Base-by-base conservation (phyloP, 1,140 invertebrate species). In the Halesus radiatus region DNA sequence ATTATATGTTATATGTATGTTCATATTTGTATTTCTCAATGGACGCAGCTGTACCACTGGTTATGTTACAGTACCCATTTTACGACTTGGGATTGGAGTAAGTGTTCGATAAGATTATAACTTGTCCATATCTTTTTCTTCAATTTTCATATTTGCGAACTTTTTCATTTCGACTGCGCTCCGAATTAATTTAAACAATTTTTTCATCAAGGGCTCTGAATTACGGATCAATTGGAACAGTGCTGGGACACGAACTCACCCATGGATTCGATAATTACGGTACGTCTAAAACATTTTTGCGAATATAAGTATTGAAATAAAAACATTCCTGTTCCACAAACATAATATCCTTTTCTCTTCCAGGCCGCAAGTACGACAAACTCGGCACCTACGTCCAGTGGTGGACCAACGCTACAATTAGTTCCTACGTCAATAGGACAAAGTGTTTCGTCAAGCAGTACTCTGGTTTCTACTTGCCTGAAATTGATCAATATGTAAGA, bases 381-480 rank as follows among this genome's bases (percentile, higher is more conserved):
- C 87, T 92, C 79, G 95, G 95, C 0, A 94, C 96, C 85, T 87
- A 94, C 53, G 87, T 92, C 8, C 92, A 94, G 78, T 98, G 97
- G 96, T 99, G 98, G 97, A 93, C 93, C 4, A 93, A 95, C 80
- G 85, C 89, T n/a, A 95, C 94, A 0, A 92, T 94, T 29, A 82
- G 87, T 0, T 88, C 87, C 18, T 96, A 94, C 80, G 90, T 93
- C 52, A 91, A 95, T 45, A 93, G 93, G 82, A 93, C 95, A 0
- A 88, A 95, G 78, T 99, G 98, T 86, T 98, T 98, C 84, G 90
- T 98, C 23, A 90, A 97, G 29, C 97, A 98, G 84, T 99, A 98
- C 84, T 93, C 92, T 64, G 91, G 91, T 52, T 98, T 94, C 85
- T 94, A 94, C 77, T 83, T 94, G 1, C 86, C 90, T 7, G 91